phyloP scores from a whole-genome alignment of 2,113 vertebrate species.

The Erinaceus europaeus region DNA sequence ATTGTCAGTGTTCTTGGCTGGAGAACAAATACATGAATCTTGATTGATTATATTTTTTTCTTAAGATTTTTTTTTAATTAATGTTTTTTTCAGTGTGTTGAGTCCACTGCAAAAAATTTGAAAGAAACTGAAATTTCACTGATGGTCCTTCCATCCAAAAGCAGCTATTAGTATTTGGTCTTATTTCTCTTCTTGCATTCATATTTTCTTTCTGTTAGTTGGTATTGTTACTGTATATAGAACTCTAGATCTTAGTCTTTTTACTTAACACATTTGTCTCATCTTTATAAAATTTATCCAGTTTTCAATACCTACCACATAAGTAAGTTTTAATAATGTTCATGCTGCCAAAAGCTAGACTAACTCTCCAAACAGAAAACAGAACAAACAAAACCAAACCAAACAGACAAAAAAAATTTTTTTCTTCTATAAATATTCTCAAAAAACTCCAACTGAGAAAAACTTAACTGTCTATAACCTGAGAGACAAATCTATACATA shows the following conservation, averaged over 20 bases:
- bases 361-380: conserved; percentile 18
- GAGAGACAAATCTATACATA: neutral
- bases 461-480: neutral
- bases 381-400: too few relatives aligned
- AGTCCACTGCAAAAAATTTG: neutral
- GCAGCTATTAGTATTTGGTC: neutral
- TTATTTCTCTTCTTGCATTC: neutral
- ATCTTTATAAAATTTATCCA: conserved; percentile 5
- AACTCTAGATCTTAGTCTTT: neutral
- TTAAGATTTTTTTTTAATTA: conserved; percentile 30
- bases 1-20: neutral
- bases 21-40: neutral
- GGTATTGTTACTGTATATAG: neutral
- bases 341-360: conserved; percentile 16
- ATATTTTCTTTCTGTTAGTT: neutral
- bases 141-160: neutral
- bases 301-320: neutral
- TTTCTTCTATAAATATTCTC: too few relatives aligned
- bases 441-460: too few relatives aligned
- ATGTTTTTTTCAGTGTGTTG: neutral
- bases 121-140: neutral
- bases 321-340: conserved; percentile 19
- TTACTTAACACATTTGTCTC: neutral
- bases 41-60: neutral
- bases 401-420: too few relatives aligned